Base-by-base conservation (phyloP, 1,140 invertebrate species). In the Trichomalopsis sarcophagae region DNA sequence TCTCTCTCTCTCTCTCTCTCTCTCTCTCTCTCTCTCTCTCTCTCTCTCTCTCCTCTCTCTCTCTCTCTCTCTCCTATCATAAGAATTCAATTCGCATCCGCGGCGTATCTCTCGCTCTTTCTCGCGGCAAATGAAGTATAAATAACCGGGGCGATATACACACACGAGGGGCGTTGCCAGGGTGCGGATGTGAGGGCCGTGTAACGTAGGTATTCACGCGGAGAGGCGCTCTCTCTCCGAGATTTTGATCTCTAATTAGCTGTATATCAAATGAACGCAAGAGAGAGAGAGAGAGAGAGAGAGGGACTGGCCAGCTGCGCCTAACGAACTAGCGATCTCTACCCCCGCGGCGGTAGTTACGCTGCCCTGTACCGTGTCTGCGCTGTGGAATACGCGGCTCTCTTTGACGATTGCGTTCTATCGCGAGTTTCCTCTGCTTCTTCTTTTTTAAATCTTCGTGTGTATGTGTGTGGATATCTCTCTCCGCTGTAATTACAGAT, bases 211-310 rank as follows among this genome's bases (percentile, higher is more conserved):
- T 68, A 79, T 69, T 77, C 55, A 55, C 76, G 13, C 23, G 2
- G 40, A 44, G 62, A 73, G 33, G 10, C 40, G 40, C 40, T 44
- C 81, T 76, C 86, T 80, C 68, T 78, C 81, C 85, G 87, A 91
- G 90, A 92, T 90, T 91, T 88, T 86, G 89, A 91, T 92, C 90
- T 91, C 88, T 90, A 91, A 92, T 93, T 92, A 93, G 89, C 89
- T 90, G 87, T 91, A 89, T 88, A 90, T 92, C 91, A 92, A 92
- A 89, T 89, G 89, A 89, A 90, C 87, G 82, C 87, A 27, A 27
- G 27, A 27, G 27, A 27, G 27, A 33, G 33, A n/a, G 33, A 33
- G 33, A 33, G 81, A 87, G 87, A 79, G 86, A n/a, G 62, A 66
- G n/a, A n/a, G 36, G 30, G 30, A 27, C 44, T 13, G 44, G 47